phyloP scores from a whole-genome alignment of 2,888 invertebrate species.

The Linnaemya vulpina region DNA sequence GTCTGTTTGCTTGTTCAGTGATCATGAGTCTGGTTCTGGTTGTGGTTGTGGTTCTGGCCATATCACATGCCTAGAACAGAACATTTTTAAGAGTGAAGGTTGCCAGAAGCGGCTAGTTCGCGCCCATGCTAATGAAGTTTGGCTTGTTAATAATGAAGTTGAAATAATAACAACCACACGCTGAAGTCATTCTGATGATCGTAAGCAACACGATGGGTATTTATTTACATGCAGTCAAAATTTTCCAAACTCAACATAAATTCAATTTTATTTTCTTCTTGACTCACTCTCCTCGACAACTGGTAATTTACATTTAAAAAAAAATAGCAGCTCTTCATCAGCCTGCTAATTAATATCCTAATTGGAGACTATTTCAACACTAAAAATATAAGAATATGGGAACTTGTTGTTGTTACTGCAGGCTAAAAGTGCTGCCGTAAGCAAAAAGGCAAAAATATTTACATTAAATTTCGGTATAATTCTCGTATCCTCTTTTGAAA shows the following conservation, averaged over 20 bases:
- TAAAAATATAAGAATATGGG: too few relatives aligned
- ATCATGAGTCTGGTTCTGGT: not conserved
- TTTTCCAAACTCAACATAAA: not conserved
- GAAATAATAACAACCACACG: not conserved
- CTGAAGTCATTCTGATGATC: not conserved
- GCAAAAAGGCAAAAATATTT: too few relatives aligned
- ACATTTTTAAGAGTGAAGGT: constrained; percentile 52
- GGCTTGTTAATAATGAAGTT: not conserved
- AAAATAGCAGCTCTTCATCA: too few relatives aligned
- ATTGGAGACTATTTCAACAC: too few relatives aligned
- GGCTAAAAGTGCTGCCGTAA: too few relatives aligned
- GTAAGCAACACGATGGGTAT: not conserved
- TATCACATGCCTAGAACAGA: constrained; percentile 58
- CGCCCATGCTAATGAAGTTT: constrained; percentile 24
- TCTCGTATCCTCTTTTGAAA: too few relatives aligned
- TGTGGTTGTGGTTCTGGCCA: not conserved
- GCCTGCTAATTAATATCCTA: too few relatives aligned
- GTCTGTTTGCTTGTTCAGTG: not conserved
- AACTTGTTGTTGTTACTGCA: too few relatives aligned
- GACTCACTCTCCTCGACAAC: too few relatives aligned
- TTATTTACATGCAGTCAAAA: not conserved
- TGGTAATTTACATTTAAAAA: not conserved
- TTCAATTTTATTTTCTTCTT: not conserved
- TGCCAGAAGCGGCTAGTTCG: constrained; percentile 26
- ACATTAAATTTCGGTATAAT: too few relatives aligned